Evolutionary conservation across 2,888 invertebrate species (phyloP).

Genomic region (Colletes collaris): DNA sequence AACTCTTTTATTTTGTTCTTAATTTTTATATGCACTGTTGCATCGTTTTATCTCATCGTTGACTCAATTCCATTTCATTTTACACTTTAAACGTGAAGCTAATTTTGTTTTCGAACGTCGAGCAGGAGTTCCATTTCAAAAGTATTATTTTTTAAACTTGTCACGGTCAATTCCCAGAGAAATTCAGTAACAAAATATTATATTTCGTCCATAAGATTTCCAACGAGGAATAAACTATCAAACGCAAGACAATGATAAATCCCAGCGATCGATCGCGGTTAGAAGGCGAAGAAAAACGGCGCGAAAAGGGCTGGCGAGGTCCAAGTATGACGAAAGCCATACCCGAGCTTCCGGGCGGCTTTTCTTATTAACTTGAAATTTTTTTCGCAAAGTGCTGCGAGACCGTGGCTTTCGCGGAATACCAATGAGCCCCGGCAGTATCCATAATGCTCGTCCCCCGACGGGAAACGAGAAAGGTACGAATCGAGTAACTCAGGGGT

Average conservation of each 20-base stretch:
- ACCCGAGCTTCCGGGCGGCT: constrained; percentile 76
- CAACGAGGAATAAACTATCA: no score
- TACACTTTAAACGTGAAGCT: no score
- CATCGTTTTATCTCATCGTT: no score
- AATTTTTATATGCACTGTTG: no score
- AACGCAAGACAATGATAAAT: constrained; percentile 25
- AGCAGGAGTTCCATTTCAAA: no score
- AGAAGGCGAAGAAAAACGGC: constrained; percentile 15
- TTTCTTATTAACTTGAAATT: constrained; percentile 83
- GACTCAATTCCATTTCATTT: no score
- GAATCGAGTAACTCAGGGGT: constrained; percentile 56
- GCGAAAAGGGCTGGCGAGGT: constrained; percentile 23
- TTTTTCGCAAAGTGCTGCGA: constrained; percentile 80
- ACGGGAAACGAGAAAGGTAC: constrained; percentile 60
- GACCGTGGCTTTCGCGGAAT: constrained; percentile 75
- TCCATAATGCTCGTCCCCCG: constrained; percentile 65
- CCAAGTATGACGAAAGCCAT: constrained; percentile 77
- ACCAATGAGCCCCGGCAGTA: constrained; percentile 78
- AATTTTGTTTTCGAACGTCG: no score
- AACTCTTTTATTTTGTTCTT: no score
- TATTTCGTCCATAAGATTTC: no score
- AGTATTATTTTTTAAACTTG: no score
- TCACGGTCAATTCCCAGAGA: no score
- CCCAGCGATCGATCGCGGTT: constrained; percentile 17
- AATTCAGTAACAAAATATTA: no score